phyloP scores from a whole-genome alignment of 2,888 invertebrate species.

The Sinelater perroti region DNA sequence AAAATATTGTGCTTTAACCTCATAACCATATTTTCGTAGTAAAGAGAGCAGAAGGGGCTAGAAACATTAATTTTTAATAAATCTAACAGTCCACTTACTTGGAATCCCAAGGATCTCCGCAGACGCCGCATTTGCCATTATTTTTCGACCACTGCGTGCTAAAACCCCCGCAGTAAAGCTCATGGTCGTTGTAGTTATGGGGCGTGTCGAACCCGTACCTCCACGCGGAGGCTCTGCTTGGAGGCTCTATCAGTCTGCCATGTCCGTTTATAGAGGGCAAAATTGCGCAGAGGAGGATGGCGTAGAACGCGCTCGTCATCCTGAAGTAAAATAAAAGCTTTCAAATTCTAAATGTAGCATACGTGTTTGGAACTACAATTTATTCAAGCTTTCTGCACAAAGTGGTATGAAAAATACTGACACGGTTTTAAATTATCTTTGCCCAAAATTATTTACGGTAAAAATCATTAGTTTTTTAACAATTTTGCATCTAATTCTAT shows the following conservation, averaged over 20 bases:
- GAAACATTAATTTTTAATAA: background rate
- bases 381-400: too few species aligned
- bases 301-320: constrained; percentile 20
- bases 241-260: constrained; percentile 84
- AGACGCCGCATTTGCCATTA: constrained; percentile 85
- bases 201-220: constrained; percentile 88
- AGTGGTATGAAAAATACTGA: too few species aligned
- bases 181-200: constrained; percentile 89
- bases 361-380: too few species aligned
- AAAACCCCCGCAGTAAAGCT: constrained; percentile 87
- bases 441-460: too few species aligned
- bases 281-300: constrained; percentile 22
- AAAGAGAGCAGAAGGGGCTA: too few species aligned
- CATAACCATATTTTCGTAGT: too few species aligned
- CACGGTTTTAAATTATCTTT: too few species aligned
- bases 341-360: too few species aligned
- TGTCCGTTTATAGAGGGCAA: constrained; percentile 65
- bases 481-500: too few species aligned
- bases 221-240: constrained; percentile 88
- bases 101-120: constrained; percentile 85
- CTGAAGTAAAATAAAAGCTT: constrained; percentile 26
- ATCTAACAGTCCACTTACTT: constrained; percentile 48
- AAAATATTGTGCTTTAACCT: too few species aligned
- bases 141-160: constrained; percentile 84
- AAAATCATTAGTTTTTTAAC: too few species aligned